These are phyloP conservation scores for Drosophila santomea DNA, from an alignment of 1,140 invertebrate species.

Conservation along the genomic window DNA sequence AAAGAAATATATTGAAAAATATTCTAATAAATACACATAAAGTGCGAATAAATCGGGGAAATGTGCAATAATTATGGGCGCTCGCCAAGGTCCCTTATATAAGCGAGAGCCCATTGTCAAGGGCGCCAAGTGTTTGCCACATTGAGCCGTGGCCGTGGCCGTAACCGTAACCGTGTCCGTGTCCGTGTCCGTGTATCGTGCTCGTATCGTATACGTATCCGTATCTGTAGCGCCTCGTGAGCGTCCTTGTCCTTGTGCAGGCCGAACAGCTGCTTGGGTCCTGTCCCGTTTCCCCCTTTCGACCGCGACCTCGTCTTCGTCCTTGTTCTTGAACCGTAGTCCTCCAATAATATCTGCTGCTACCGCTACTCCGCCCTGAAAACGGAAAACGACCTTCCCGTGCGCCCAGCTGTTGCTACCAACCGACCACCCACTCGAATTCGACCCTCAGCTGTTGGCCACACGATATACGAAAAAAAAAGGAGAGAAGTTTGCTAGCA, in stretches of 20 bases:
- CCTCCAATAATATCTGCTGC: slow-evolving; percentile 20
- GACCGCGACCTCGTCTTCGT: slow-evolving; percentile 9
- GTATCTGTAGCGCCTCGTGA: slow-evolving; percentile 19
- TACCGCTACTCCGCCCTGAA: slow-evolving; percentile 1
- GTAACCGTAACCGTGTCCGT: slow-evolving; percentile 46
- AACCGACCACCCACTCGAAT: background rate
- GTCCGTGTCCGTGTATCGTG: slow-evolving; percentile 35
- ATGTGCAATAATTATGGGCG: slow-evolving; percentile 56
- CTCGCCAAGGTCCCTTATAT: slow-evolving; percentile 45
- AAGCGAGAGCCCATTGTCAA: slow-evolving; percentile 55
- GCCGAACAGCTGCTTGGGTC: slow-evolving; percentile 77
- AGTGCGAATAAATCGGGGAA: slow-evolving; percentile 15
- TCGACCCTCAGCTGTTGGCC: slow-evolving; percentile 43
- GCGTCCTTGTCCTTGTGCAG: slow-evolving; percentile 80
- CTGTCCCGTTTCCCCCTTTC: slow-evolving; percentile 13
- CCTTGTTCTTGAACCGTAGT: slow-evolving; percentile 44
- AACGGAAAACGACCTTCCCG: slow-evolving; percentile 14
- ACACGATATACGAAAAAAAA: slow-evolving; percentile 5
- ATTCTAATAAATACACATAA: background rate
- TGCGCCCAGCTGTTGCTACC: slow-evolving; percentile 42
- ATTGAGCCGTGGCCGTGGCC: slow-evolving; percentile 55
- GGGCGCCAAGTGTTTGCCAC: slow-evolving; percentile 53
- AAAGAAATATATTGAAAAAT: slow-evolving; percentile 1
- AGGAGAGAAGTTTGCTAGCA: background rate
- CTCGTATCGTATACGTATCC: slow-evolving; percentile 9